Percentiles rank a stretch among this genome's conserved stretches.
phyloP scores from a whole-genome alignment of 2,113 vertebrate genomes.

The Lamprotornis superbus region DNA sequence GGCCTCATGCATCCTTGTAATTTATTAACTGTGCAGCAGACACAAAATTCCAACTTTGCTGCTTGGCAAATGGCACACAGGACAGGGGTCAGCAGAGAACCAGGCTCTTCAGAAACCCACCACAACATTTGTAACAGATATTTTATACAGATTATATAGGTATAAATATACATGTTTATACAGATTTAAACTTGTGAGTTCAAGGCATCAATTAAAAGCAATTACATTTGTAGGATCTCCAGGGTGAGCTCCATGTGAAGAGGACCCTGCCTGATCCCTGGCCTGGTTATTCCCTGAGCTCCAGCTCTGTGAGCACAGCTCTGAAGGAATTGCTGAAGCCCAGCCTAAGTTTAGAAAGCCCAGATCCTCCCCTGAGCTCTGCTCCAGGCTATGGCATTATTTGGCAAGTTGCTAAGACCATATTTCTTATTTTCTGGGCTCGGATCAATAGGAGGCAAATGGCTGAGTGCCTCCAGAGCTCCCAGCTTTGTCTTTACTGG shows the following conservation, averaged over 20 bases:
- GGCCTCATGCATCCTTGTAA: not conserved
- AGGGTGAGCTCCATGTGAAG: not conserved
- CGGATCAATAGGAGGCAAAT: not conserved
- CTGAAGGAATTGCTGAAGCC: not conserved
- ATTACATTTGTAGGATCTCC: not conserved
- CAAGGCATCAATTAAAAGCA: not conserved
- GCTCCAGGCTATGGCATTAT: not conserved
- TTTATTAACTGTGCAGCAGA: not conserved
- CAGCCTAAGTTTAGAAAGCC: not conserved
- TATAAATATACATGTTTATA: not conserved
- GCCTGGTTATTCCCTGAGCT: not conserved
- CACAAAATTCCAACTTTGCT: not conserved
- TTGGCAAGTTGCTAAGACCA: not conserved
- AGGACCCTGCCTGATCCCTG: not conserved
- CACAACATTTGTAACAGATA: not conserved
- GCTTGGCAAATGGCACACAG: not conserved
- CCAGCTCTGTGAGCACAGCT: not conserved
- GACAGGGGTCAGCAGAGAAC: not conserved
- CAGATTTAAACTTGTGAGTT: accelerated
- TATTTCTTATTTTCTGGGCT: not conserved
- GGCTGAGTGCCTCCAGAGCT: not conserved
- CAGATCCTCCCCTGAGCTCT: not conserved
- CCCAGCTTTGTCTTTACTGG: not conserved
- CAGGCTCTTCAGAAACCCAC: not conserved
- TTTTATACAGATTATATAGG: too few species aligned